Conservation (phyloP, 37 sponge, comb jelly and placozoan genomes). For the Beroe ovata region DNA sequence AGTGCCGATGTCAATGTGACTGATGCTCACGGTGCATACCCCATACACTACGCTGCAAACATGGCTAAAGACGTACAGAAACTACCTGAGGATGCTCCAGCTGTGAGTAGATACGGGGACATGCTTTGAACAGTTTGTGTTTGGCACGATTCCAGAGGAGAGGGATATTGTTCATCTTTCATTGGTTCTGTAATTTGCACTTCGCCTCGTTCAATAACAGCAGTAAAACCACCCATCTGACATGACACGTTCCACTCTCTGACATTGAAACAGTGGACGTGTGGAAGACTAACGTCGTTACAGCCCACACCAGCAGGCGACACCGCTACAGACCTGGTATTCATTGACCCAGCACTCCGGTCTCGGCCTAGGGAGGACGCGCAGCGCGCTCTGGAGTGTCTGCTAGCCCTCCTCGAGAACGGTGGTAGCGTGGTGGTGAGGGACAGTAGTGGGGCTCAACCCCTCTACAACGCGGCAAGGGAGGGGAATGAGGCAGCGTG, state of each 20-base stretch:
- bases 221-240: too few species aligned
- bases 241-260: too few species aligned
- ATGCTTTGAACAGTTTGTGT: too few species aligned
- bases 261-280: too few species aligned
- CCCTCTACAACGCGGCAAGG: conserved; percentile 31
- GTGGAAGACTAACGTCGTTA: conserved; percentile 14
- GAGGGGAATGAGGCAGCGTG: conserved; percentile 58
- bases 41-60: conserved; percentile 81
- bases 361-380: conserved; percentile 51
- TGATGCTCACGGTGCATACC: conserved; percentile 74
- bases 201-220: too few species aligned
- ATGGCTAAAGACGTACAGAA: conserved; percentile 56
- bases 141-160: too few species aligned
- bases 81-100: conserved; percentile 63
- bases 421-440: conserved; percentile 62
- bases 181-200: too few species aligned
- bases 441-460: conserved; percentile 60
- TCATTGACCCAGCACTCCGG: conserved; percentile 35
- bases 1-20: conserved; percentile 58
- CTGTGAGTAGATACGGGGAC: conserved; percentile 2
- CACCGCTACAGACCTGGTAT: conserved; percentile 22
- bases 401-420: conserved; percentile 48
- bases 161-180: too few species aligned
- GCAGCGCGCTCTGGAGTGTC: conserved; percentile 24
- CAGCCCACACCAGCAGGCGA: conserved; percentile 55